Percentiles rank a stretch among this genome's conserved stretches.
These are phyloP conservation scores for Thunnus maccoyii DNA, from an alignment of 2,113 vertebrate genomes.

Conservation along the genomic window DNA sequence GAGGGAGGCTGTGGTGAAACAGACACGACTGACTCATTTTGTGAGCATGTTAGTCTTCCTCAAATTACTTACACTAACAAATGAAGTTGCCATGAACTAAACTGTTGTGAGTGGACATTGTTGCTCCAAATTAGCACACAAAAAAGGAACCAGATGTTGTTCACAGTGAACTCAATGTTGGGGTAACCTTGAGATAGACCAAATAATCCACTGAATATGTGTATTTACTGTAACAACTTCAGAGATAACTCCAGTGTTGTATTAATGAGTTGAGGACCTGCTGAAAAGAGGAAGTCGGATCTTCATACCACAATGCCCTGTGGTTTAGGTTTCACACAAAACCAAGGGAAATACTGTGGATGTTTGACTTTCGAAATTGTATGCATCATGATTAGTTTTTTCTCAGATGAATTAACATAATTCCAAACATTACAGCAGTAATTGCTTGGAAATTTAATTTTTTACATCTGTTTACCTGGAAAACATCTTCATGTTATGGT, in stretches of 20 bases:
- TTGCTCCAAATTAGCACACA: conserved; percentile 34
- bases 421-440: too few species aligned
- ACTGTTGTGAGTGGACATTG: conserved; percentile 37
- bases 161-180: conserved; percentile 22
- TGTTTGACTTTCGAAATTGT: background rate
- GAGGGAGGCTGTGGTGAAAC: background rate
- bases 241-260: conserved; percentile 23
- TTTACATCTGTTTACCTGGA: background rate
- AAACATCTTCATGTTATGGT: background rate
- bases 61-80: conserved; percentile 55
- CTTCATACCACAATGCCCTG: background rate
- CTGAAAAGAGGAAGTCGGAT: conserved; percentile 4
- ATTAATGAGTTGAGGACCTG: conserved; percentile 4
- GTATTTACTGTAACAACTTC: conserved; percentile 37
- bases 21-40: conserved; percentile 45
- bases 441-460: background rate
- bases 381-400: background rate
- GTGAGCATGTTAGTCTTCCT: conserved; percentile 48
- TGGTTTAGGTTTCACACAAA: conserved; percentile 20
- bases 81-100: conserved; percentile 44
- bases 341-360: background rate
- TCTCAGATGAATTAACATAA: background rate
- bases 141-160: conserved; percentile 61
- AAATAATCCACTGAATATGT: conserved; percentile 18
- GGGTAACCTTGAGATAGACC: conserved; percentile 23